Conservation (phyloP, 2,113 vertebrate genomes). For the Illadopsis cleaveri region DNA sequence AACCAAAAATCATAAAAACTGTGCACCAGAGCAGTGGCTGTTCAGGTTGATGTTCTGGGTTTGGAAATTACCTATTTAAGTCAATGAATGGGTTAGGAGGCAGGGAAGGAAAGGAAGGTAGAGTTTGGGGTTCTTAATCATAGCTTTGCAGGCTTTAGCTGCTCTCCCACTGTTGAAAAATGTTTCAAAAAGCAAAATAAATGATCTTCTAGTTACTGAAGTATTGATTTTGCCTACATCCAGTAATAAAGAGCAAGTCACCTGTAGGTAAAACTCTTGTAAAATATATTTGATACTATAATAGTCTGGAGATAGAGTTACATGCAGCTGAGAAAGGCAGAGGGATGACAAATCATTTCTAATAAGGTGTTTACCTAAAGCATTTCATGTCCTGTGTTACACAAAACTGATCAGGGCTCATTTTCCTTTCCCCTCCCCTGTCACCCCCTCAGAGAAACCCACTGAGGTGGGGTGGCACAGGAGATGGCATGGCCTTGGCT, state of each 20-base stretch:
- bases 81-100: conserved; percentile 70
- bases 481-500: neutral
- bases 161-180: conserved; percentile 81
- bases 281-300: conserved; percentile 86
- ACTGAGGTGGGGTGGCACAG: neutral
- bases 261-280: conserved; percentile 87
- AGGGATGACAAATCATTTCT: conserved; percentile 76
- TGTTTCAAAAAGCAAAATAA: conserved; percentile 83
- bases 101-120: conserved; percentile 62
- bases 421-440: neutral
- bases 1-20: neutral
- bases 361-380: conserved; percentile 44
- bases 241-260: conserved; percentile 88
- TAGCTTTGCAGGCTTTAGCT: conserved; percentile 79
- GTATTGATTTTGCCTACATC: conserved; percentile 85
- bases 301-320: conserved; percentile 82
- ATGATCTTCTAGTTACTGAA: conserved; percentile 79
- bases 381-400: neutral
- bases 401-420: neutral
- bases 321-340: conserved; percentile 70
- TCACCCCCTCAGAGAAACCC: neutral
- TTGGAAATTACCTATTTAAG: conserved; percentile 65
- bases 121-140: conserved; percentile 79
- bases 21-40: neutral
- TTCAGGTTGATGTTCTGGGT: conserved; percentile 7